Evolutionary conservation across 2,113 vertebrate species (phyloP), one percentile per base, ranked within the genome.

Genomic region (Geococcyx californianus): DNA sequence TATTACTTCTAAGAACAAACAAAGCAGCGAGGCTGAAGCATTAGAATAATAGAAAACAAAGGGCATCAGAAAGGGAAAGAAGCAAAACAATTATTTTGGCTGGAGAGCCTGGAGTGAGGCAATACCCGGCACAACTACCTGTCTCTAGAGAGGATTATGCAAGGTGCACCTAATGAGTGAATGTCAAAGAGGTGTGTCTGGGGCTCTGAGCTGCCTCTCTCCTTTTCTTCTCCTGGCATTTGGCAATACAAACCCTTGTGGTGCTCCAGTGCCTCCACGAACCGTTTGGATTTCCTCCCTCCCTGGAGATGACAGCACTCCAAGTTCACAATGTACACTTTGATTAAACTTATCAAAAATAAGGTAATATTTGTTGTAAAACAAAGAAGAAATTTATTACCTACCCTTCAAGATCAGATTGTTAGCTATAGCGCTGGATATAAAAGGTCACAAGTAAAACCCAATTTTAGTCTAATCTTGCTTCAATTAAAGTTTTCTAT

Each of bases 381-480:
- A 84, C 26, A 54, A 64, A 33, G 34, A 55, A 73, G 18, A 84
- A 58, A 81, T 51, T 7, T 77, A 60, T 74, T 70, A 69, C 51
- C 38, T 63, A 68, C 10, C 91, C 38, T n/a, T 84, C 68, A 84
- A 55, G 51, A 77, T 62, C 59, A 77, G 31, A 84, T 40, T 59
- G 58, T 66, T 89, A 88, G 63, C 76, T 84, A 44, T 31, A 88
- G 36, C 42, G 55, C 44, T 66, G 18, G 64, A 67, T 68, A 84
- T 14, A 70, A 95, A 94, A 96, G 89, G 90, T 92, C 96, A 95
- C 33, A 67, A 81, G 68, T 67, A 84, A 93, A 93, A 75, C 45
- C 83, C 26, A 90, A 52, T 87, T 93, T 92, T 84, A 81, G 51
- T 52, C 76, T 87, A 87, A 84, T 64, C 68, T 93, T 59, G 29